A percentile compares a stretch with the other conserved stretches of the same genome.
Conservation (phyloP, 2,888 invertebrate genomes). For the Pardosa pseudoannulata region DNA sequence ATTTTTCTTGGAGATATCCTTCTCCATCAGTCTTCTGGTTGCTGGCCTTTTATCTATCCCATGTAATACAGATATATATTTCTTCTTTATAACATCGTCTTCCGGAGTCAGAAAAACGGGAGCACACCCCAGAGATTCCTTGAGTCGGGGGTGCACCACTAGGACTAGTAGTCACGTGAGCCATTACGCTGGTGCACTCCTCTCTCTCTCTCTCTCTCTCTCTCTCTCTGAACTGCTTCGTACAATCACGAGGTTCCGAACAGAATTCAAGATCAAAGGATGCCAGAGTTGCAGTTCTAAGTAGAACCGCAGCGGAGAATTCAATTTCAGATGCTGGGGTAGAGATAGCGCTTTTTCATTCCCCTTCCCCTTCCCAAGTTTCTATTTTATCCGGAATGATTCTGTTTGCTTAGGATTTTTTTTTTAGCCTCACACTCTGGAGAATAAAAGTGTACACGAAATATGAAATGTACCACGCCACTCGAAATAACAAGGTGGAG, state of each 20-base stretch:
- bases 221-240: too few relatives aligned
- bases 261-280: slow-evolving; percentile 46
- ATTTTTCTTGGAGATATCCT: slow-evolving; percentile 43
- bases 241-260: slow-evolving; percentile 40
- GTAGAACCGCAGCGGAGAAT: slow-evolving; percentile 43
- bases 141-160: neutral
- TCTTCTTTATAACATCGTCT: slow-evolving; percentile 34
- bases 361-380: neutral
- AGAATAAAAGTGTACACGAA: neutral
- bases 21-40: slow-evolving; percentile 21
- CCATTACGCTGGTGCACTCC: slow-evolving; percentile 55
- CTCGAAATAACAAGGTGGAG: neutral
- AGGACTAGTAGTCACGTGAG: slow-evolving; percentile 45
- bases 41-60: slow-evolving; percentile 13
- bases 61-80: slow-evolving; percentile 35
- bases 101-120: slow-evolving; percentile 33
- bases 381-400: slow-evolving; percentile 29
- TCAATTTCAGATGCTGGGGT: slow-evolving; percentile 41
- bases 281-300: slow-evolving; percentile 6
- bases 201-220: too few relatives aligned
- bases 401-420: slow-evolving; percentile 15
- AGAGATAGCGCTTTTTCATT: slow-evolving; percentile 8
- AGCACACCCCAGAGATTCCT: slow-evolving; percentile 45
- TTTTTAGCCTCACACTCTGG: neutral
- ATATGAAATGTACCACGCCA: neutral